Base-by-base conservation (phyloP, 1,140 invertebrate genomes). In the Melanaphis sacchari region DNA sequence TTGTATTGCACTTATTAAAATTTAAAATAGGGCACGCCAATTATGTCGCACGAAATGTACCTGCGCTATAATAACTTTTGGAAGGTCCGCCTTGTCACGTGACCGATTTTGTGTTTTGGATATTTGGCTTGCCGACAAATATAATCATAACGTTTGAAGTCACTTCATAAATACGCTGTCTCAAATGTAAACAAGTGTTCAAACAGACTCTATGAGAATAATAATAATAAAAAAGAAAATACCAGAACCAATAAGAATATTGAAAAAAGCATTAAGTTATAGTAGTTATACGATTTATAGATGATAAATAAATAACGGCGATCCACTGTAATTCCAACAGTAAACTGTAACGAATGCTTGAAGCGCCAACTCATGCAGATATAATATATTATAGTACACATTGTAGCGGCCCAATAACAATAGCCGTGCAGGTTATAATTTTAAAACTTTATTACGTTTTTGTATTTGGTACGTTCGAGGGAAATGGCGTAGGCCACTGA, bases 241-340 rank as follows among this genome's bases (percentile, higher is more conserved):
- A 87, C 43, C 85, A 49, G 49, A 87, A 87, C 49, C 85, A 36
- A 87, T 89, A 52, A 38, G 49, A 52, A 89, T 26, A 24, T 9
- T 49, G 24, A 36, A 46, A 87, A 52, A 89, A 89, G 38, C n/a
- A 22, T 52, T 89, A 36, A 46, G 87, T 89, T 46, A n/a, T n/a
- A n/a, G n/a, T n/a, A n/a, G n/a, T n/a, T n/a, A n/a, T n/a, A 89
- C 46, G 46, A 89, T 52, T 89, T 26, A n/a, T 52, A 21, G 8
- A 26, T 46, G 21, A 52, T 43, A 26, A 15, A 85, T 52, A 49
- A 88, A 38, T 89, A 89, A 87, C 43, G 43, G 85, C 59, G 31
- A 87, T 46, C 41, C 43, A 46, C 43, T 46, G 41, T 87, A 89
- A 89, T 89, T 89, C 46, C 43, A 89, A 89, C 46, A 38, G 87